These are phyloP conservation scores for Probaryconus sp. DNA, from an alignment of 1,140 invertebrate genomes.

Conservation along the genomic window DNA sequence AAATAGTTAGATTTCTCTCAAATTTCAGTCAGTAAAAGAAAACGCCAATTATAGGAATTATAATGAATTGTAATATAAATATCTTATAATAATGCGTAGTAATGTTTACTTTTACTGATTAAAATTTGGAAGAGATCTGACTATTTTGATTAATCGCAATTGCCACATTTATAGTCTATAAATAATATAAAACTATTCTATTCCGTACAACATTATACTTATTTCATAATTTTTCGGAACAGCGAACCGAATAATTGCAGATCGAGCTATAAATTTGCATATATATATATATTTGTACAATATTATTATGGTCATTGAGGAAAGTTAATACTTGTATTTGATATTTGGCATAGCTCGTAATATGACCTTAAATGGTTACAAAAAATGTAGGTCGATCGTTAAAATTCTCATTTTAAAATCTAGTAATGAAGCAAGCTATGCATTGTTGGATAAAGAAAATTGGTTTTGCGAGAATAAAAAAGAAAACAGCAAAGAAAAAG, in stretches of 20 bases:
- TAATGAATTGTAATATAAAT: too few species aligned
- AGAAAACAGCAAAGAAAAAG: conserved; percentile 11
- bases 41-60: too few species aligned
- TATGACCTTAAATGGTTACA: conserved; percentile 63
- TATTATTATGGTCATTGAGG: conserved; percentile 4
- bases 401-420: conserved; percentile 75
- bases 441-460: conserved; percentile 32
- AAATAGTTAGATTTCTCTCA: too few species aligned
- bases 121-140: too few species aligned
- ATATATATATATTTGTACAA: not conserved
- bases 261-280: not conserved
- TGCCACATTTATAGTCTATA: too few species aligned
- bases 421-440: conserved; percentile 50
- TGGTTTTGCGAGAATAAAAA: conserved; percentile 41
- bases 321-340: conserved; percentile 52
- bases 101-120: too few species aligned
- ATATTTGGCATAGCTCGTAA: conserved; percentile 65
- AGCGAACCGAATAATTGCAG: conserved; percentile 6
- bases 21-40: too few species aligned
- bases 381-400: conserved; percentile 74
- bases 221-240: conserved; percentile 6
- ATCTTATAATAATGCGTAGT: too few species aligned
- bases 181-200: conserved; percentile 4
- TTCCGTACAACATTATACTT: not conserved
- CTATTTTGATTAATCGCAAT: too few species aligned